Evolutionary conservation across 2,888 invertebrate species (phyloP), one percentile per base, ranked within the genome.

Genomic region (Pseudolycoriella hygida): DNA sequence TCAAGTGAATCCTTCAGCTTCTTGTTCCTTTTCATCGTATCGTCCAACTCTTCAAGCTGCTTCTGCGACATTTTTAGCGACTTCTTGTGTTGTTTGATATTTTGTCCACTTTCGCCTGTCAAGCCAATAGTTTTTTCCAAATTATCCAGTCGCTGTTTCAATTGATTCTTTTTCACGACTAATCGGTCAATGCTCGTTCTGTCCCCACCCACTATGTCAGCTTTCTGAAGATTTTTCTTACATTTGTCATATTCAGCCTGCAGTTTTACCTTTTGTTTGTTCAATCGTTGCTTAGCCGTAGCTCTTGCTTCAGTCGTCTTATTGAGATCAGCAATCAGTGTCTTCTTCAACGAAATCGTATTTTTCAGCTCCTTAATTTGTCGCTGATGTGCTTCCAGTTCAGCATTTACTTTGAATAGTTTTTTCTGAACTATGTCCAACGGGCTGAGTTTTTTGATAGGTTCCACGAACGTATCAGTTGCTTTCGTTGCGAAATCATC

Each of bases 51-150:
- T 43, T 83, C 82, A 56, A 84, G 72, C 57, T 83, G 77, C 55
- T 80, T 80, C 55, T 78, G 80, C 1, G 82, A 83, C 6, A 76
- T 73, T 55, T 77, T 76, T 3, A 85, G 63, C 52, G 80, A 83
- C 48, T 73, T 75, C 57, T 84, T 80, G 50, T 83, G 68, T 55
- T 82, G 79, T 53, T 76, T 70, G 8, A 83, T 72, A 56, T 80
- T 81, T 56, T 77, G 64, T 12, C 59, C 68, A 53, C 73, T 74
- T 52, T 78, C 76, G 10, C 73, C 74, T 1, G 76, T 71, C 31
- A 77, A 71, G 51, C 72, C 67, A 52, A 71, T 71, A 40, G 72
- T 69, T 48, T 67, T 67, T 45, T 64, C 68, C 12, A 71, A 62
- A 53, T 73, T 71, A 49, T 67, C 64, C 5, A 73, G 53, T 17